phyloP scores from a whole-genome alignment of 2,888 invertebrate species.

The Coenonympha glycerion region DNA sequence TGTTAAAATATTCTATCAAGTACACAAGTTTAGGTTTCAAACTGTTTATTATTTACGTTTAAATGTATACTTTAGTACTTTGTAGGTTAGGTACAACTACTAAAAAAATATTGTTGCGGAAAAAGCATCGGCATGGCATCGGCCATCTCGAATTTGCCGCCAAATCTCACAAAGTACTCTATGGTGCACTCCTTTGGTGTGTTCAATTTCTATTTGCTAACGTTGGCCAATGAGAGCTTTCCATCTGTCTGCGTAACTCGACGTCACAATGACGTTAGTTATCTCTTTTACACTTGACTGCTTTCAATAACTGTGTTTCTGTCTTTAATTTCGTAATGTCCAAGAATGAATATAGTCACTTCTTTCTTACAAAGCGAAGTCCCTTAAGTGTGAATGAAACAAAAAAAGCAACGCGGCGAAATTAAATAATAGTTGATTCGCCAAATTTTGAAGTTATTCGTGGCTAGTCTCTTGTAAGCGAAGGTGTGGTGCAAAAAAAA shows the following conservation, averaged over 20 bases:
- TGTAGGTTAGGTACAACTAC: no score
- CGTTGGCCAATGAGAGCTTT: conserved; percentile 76
- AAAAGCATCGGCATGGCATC: no score
- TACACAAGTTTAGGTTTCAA: no score
- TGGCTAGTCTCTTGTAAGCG: conserved; percentile 61
- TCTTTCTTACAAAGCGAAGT: conserved; percentile 36
- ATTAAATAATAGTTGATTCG: conserved; percentile 62
- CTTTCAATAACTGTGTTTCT: conserved; percentile 44
- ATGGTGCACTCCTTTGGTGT: conserved; percentile 15
- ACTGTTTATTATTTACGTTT: no score
- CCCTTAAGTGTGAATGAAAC: conserved; percentile 39
- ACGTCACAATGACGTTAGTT: conserved; percentile 43
- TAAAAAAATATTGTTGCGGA: no score
- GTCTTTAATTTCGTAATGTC: conserved; percentile 44
- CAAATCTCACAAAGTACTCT: no score
- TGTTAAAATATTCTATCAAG: not conserved
- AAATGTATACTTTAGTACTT: no score
- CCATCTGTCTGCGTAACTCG: conserved; percentile 81
- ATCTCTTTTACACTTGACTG: conserved; percentile 45
- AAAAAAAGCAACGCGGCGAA: conserved; percentile 41
- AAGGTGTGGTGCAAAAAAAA: conserved; percentile 46
- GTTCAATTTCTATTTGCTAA: conserved; percentile 58
- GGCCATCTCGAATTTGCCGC: conserved; percentile 43
- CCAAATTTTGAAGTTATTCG: conserved; percentile 68
- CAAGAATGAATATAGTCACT: conserved; percentile 38